Base-by-base conservation (phyloP, 2,113 vertebrate genomes). In the Urocolius indicus region DNA sequence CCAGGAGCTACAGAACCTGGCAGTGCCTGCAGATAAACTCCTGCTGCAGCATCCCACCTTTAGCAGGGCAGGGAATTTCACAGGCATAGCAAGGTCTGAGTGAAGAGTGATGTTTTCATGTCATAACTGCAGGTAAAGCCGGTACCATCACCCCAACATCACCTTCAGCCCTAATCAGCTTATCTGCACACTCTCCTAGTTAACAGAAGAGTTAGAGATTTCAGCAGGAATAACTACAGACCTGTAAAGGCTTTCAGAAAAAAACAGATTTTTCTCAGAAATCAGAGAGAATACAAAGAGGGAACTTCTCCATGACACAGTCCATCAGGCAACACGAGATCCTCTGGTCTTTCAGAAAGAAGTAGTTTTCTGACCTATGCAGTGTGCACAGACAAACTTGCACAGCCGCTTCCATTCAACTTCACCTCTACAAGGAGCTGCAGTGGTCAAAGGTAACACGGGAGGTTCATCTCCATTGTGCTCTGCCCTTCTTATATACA, bases 381-480 rank as follows among this genome's bases (percentile, higher is more conserved):
- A 51, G 43, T 6, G 6, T 2, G 52, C 61, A 19, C 43, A 20
- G 61, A 23, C 23, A 5, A 16, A 45, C 45, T 21, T 4, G 5
- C 7, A 23, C 21, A 4, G 6, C 19, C 30, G 2, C 29, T 20
- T 30, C 10, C 13, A 3, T 7, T 38, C 51, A 34, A 16, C 67
- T 23, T 65, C 43, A 5, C 58, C 41, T 23, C n/a, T 16, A 9
- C 34, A 1, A 58, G 51, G 49, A 45, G 68, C 69, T 52, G 27
- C 3, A 2, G 9, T 3, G 18, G 45, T 18, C 54, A 16, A 19
- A 32, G 19, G 54, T 17, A 32, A 10, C 22, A 6, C 0, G 3
- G 48, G 38, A 65, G 19, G 24, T 10, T 32, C 61, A 13, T 23
- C 61, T 52, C 61, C 52, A 22, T 19, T 18, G 5, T 17, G 48